Percentiles rank a stretch among this genome's conserved stretches.
These are phyloP conservation scores for Arctocebus calabarensis DNA, from an alignment of 2,797 vertebrate genomes.

Conservation along the genomic window DNA sequence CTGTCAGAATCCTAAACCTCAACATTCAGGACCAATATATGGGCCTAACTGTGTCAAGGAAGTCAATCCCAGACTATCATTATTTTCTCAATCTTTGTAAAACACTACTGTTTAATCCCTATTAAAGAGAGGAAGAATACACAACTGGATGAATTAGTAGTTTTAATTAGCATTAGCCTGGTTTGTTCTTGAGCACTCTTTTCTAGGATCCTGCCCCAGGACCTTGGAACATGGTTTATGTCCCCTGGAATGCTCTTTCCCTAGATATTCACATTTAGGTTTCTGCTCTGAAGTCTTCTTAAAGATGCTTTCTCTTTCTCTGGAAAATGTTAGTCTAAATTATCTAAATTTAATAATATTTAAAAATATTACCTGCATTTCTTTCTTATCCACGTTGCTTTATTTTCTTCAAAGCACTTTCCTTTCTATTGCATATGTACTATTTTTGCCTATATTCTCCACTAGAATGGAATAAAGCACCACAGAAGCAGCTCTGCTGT, in stretches of 20 bases:
- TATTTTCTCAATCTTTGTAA: slow-evolving; percentile 52
- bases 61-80: background rate
- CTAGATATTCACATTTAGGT: background rate
- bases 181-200: background rate
- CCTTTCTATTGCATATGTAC: background rate
- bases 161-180: background rate
- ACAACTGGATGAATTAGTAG: background rate
- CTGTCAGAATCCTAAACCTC: background rate
- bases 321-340: slow-evolving; percentile 3
- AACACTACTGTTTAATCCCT: background rate
- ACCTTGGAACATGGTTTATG: background rate
- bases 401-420: background rate
- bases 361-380: background rate
- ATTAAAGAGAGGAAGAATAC: background rate
- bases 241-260: background rate
- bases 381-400: background rate
- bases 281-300: background rate
- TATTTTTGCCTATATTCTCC: background rate
- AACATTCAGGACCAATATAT: background rate
- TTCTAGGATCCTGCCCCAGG: background rate
- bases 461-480: background rate
- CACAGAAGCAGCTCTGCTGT: background rate
- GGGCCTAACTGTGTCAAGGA: background rate
- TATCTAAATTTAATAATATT: background rate
- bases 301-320: background rate